Conservation (phyloP, 2,113 vertebrate species). For the Orientallactaga bullata region DNA sequence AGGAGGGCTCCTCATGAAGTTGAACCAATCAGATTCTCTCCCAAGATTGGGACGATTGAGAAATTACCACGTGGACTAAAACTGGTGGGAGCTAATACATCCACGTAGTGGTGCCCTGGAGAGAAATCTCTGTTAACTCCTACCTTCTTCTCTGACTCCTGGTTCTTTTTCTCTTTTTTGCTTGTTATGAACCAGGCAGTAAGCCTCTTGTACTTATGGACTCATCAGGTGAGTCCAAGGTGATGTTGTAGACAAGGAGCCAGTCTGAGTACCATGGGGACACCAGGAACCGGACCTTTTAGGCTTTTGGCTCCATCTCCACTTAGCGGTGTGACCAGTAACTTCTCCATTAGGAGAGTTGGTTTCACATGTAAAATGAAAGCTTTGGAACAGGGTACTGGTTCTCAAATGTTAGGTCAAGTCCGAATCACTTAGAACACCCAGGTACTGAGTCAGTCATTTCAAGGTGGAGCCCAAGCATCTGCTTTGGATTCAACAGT, state of each 20-base stretch:
- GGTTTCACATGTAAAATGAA: not conserved
- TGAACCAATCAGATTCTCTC: not conserved
- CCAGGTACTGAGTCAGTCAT: not conserved
- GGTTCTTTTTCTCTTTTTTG: not conserved
- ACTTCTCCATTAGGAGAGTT: too few species aligned
- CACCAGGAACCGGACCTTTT: not conserved
- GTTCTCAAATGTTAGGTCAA: not conserved
- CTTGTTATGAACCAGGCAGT: not conserved
- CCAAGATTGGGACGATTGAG: not conserved
- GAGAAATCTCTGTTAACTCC: not conserved
- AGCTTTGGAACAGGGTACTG: not conserved
- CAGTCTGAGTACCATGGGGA: not conserved
- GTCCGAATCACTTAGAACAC: not conserved
- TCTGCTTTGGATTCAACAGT: not conserved
- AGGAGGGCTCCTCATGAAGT: not conserved
- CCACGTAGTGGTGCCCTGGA: not conserved
- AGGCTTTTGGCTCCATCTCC: too few species aligned
- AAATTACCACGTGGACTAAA: not conserved
- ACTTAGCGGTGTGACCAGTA: not conserved
- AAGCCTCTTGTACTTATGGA: not conserved
- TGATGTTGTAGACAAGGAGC: not conserved
- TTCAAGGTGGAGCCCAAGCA: not conserved
- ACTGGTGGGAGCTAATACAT: not conserved
- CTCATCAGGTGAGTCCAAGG: not conserved
- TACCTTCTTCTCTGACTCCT: not conserved